phyloP scores from a whole-genome alignment of 2,113 vertebrate genomes.

The Gobio gobio region DNA sequence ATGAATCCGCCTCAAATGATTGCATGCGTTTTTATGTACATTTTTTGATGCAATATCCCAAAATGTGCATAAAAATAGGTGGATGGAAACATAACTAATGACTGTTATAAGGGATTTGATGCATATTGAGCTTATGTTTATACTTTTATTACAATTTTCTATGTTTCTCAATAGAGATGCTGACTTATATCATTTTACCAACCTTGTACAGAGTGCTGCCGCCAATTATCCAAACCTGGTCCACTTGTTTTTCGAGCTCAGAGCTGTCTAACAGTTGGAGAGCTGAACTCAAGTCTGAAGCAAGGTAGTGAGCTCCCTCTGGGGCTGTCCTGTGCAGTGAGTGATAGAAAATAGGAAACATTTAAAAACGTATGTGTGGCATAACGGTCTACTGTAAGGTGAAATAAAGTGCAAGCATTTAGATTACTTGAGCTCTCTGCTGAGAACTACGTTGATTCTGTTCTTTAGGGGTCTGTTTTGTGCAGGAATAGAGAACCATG shows the following conservation, averaged over 20 bases:
- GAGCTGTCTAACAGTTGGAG: slow-evolving; percentile 80
- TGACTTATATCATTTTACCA: neutral
- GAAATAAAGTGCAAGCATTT: neutral
- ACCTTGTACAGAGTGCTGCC: slow-evolving; percentile 94
- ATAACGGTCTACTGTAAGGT: neutral
- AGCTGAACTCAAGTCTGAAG: slow-evolving; percentile 84
- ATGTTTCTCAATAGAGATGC: neutral
- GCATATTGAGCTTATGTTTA: neutral
- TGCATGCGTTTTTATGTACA: neutral
- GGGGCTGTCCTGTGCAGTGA: slow-evolving; percentile 76
- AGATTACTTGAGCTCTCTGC: slow-evolving; percentile 86
- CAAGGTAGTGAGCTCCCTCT: slow-evolving; percentile 88
- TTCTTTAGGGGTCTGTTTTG: slow-evolving; percentile 87
- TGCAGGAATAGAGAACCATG: slow-evolving; percentile 96
- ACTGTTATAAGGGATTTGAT: neutral
- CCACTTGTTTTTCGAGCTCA: slow-evolving; percentile 78
- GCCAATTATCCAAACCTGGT: slow-evolving; percentile 92
- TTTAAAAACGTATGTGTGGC: neutral
- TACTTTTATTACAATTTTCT: neutral
- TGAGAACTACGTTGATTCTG: slow-evolving; percentile 94
- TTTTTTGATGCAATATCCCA: neutral
- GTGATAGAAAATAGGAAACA: neutral
- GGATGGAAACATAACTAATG: too few relatives aligned
- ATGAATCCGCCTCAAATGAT: too few relatives aligned
- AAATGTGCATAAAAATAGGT: too few relatives aligned